Percentiles rank a stretch among this genome's conserved stretches.
Conservation (phyloP, 2,888 invertebrate genomes). For the Metallyticus violacea region DNA sequence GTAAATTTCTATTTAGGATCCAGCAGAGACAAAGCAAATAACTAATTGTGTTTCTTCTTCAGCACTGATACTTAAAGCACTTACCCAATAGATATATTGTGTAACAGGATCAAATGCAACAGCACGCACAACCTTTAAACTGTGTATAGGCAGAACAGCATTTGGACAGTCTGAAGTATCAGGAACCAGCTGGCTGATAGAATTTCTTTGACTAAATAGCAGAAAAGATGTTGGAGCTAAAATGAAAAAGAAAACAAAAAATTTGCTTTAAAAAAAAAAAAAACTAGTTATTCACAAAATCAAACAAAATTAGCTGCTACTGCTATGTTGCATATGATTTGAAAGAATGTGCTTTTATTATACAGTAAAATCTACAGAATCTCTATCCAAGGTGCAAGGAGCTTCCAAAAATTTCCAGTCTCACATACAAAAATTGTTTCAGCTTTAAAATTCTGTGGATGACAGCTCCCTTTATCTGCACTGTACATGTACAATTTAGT, state of each 20-base stretch:
- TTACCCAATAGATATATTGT: conserved; percentile 68
- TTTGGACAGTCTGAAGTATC: conserved; percentile 80
- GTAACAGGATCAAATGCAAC: conserved; percentile 84
- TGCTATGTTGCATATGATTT: background rate
- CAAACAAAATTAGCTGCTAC: background rate
- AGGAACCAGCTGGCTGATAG: conserved; percentile 76
- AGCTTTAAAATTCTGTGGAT: no score
- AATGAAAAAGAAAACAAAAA: conserved; percentile 34
- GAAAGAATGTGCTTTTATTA: no score
- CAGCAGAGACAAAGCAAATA: background rate
- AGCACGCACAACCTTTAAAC: conserved; percentile 73
- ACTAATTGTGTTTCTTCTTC: background rate
- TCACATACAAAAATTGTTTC: no score
- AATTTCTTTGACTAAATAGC: conserved; percentile 79
- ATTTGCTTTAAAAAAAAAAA: background rate
- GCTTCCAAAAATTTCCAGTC: no score
- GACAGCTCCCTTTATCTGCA: no score
- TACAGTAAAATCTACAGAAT: no score
- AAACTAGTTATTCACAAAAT: background rate
- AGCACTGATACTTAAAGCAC: conserved; percentile 27
- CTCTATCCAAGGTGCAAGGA: no score
- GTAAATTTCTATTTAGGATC: background rate
- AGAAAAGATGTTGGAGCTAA: conserved; percentile 82
- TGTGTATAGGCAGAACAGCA: conserved; percentile 73
- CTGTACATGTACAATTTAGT: no score